phyloP scores from a whole-genome alignment of 2,888 invertebrate species.

The Sphaerophoria taeniata region DNA sequence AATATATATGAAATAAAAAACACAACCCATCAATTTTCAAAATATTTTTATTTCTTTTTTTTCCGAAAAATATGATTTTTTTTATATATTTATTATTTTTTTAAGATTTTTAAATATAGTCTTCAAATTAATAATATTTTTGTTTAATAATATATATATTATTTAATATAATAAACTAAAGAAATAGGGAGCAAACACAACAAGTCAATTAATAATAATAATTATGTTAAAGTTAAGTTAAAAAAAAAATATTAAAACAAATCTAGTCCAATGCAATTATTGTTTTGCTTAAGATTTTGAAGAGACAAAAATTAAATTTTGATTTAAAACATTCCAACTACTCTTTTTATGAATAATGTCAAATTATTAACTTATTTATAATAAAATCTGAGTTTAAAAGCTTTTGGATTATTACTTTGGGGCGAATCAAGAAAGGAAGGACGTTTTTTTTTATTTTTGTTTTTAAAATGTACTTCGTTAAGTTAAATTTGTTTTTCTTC shows the following conservation, averaged over 20 bases:
- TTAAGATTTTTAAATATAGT: slow-evolving; percentile 44
- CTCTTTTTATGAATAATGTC: neutral
- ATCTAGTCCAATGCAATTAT: slow-evolving; percentile 36
- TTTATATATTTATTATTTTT: slow-evolving; percentile 22
- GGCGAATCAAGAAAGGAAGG: slow-evolving; percentile 44
- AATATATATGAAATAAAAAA: neutral
- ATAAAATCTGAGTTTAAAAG: slow-evolving; percentile 10
- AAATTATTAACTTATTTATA: slow-evolving; percentile 5
- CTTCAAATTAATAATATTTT: slow-evolving; percentile 66
- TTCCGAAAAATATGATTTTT: slow-evolving; percentile 70
- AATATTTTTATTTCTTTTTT: slow-evolving; percentile 71
- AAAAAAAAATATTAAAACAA: slow-evolving; percentile 56
- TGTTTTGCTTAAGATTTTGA: neutral
- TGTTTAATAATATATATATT: slow-evolving; percentile 56
- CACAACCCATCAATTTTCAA: slow-evolving; percentile 57
- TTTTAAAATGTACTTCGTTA: slow-evolving; percentile 32
- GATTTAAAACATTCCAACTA: neutral
- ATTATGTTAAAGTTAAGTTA: slow-evolving; percentile 60
- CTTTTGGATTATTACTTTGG: neutral
- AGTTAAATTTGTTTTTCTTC: slow-evolving; percentile 49
- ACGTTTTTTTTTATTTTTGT: slow-evolving; percentile 32
- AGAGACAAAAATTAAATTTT: neutral
- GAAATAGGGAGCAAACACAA: slow-evolving; percentile 73
- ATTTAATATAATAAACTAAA: slow-evolving; percentile 70
- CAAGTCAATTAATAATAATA: slow-evolving; percentile 70